Evolutionary conservation across 64 coral and sea anemone genomes (phyloP).

Genomic region (Orbicella faveolata): DNA sequence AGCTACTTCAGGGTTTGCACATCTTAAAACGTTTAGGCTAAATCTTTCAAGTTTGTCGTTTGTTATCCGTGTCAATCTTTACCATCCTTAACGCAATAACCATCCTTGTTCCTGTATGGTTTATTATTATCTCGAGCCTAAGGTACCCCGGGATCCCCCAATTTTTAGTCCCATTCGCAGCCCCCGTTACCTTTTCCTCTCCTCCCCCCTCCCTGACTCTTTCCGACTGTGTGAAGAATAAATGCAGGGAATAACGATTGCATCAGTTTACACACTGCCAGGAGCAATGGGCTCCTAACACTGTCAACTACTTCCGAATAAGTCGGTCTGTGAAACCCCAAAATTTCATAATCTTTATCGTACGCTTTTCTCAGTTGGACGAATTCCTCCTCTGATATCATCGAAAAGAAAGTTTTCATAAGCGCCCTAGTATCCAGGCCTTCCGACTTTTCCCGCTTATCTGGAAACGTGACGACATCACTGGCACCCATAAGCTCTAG

Average conservation of each 20-base stretch:
- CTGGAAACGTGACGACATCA: neutral
- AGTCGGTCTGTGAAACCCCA: slow-evolving; percentile 13
- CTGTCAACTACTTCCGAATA: slow-evolving; percentile 4
- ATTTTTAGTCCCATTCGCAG: neutral
- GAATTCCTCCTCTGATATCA: slow-evolving; percentile 12
- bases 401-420: slow-evolving; percentile 29
- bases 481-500: slow-evolving; percentile 9
- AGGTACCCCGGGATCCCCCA: neutral
- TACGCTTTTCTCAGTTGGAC: slow-evolving; percentile 5
- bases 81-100: no score
- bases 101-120: no score
- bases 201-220: neutral
- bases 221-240: neutral
- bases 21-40: no score
- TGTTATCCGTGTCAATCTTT: no score
- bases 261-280: no score
- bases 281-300: no score
- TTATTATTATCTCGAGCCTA: neutral
- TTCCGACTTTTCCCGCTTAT: neutral
- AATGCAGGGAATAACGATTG: neutral
- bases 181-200: no score
- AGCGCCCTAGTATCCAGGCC: neutral
- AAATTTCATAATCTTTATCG: slow-evolving; percentile 24
- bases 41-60: no score
- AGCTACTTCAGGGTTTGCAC: no score